Evolutionary conservation across 2,888 invertebrate species (phyloP).

Genomic region (Watsonalla binaria): DNA sequence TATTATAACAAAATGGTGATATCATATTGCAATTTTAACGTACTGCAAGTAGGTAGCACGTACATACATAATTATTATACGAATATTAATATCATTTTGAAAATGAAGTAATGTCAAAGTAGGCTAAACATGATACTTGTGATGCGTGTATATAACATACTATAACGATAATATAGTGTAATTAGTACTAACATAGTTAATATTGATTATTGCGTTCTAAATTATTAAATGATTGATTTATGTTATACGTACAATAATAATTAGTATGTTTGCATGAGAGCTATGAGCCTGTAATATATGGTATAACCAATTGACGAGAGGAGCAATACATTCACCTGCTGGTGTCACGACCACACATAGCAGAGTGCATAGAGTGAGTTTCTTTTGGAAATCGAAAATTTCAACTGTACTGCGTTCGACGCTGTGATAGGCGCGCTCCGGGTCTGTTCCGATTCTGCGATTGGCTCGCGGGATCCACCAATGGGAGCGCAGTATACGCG

Average conservation of each 20-base stretch:
- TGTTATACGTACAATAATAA: constrained; percentile 25
- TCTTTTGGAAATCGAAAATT: no score
- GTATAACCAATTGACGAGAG: no score
- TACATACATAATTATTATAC: constrained; percentile 12
- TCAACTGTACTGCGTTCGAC: no score
- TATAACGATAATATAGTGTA: constrained; percentile 25
- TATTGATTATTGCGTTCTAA: constrained; percentile 46
- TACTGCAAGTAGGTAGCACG: not conserved
- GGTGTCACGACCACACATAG: no score
- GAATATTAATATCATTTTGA: constrained; percentile 13
- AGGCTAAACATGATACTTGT: constrained; percentile 32
- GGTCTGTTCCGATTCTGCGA: no score
- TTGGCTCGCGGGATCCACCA: no score
- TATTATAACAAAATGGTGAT: no score
- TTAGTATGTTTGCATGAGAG: constrained; percentile 22
- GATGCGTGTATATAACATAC: constrained; percentile 40
- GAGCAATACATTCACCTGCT: no score
- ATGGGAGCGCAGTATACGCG: no score
- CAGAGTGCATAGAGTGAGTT: no score
- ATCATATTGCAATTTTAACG: not conserved
- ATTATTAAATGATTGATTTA: constrained; percentile 9
- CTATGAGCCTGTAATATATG: constrained; percentile 12
- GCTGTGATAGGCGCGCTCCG: no score
- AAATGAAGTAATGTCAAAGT: constrained; percentile 13
- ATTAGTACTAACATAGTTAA: constrained; percentile 25